Evolutionary conservation across 1,140 invertebrate species (phyloP).

Genomic region (Eurosta solidaginis): DNA sequence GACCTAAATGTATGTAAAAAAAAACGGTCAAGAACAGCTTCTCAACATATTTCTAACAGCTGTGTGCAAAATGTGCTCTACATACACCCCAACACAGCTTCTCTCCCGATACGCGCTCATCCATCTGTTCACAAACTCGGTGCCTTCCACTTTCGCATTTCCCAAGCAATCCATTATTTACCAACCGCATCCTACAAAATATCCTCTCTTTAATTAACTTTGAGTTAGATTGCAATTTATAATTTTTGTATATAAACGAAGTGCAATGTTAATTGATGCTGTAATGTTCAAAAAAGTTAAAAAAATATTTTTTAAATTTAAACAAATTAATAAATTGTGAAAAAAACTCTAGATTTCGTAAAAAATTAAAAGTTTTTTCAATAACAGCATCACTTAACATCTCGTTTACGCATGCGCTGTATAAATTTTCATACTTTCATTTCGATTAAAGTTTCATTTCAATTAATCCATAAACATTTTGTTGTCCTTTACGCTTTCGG

Average conservation of each 20-base stretch:
- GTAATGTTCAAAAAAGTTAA: background rate
- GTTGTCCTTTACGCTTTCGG: conserved; percentile 32
- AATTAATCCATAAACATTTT: conserved; percentile 23
- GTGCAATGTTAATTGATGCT: background rate
- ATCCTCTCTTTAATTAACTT: conserved; percentile 26
- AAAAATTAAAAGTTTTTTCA: background rate
- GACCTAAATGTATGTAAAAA: background rate
- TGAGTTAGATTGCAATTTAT: background rate
- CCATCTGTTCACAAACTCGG: conserved; percentile 15
- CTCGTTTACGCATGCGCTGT: conserved; percentile 29
- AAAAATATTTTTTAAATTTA: background rate
- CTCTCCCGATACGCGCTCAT: background rate
- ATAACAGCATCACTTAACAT: background rate
- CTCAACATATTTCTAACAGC: background rate
- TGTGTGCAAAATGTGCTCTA: background rate
- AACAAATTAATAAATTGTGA: background rate
- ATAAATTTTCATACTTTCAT: background rate
- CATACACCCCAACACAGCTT: background rate
- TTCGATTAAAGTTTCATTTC: background rate
- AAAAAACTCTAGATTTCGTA: background rate
- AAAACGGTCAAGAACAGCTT: background rate
- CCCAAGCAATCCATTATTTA: background rate
- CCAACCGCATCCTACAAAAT: conserved; percentile 1
- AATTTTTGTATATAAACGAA: background rate
- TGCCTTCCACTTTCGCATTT: background rate